A percentile compares a stretch with the other conserved stretches of the same genome.
Evolutionary conservation across 2,888 invertebrate genomes (phyloP).

Genomic region (Rhamnusium bicolor): DNA sequence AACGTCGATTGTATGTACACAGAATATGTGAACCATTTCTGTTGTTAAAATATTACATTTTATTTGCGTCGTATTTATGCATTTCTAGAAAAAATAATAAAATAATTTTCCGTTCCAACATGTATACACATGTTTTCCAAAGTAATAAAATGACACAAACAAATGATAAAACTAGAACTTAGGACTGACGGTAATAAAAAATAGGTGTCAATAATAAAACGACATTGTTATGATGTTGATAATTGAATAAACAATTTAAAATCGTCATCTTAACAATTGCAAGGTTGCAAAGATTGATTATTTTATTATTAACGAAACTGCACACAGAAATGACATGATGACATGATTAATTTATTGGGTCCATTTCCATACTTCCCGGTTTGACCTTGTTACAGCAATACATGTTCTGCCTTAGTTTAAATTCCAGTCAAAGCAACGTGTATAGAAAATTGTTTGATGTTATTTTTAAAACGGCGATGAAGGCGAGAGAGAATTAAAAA

Average conservation of each 20-base stretch:
- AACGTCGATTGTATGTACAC: too few relatives aligned
- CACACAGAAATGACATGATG: neutral
- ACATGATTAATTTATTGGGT: neutral
- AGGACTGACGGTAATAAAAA: neutral
- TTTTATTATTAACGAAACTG: slow-evolving; percentile 4
- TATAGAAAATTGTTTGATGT: neutral
- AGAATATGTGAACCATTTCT: too few relatives aligned
- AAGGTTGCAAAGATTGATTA: slow-evolving; percentile 15
- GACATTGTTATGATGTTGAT: neutral
- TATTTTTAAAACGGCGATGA: neutral
- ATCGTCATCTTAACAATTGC: slow-evolving; percentile 8
- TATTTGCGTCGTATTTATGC: too few relatives aligned
- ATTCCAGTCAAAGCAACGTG: slow-evolving; percentile 4
- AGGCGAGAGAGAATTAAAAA: neutral
- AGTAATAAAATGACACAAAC: neutral
- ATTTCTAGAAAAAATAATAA: too few relatives aligned
- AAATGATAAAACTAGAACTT: neutral
- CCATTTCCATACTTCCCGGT: neutral
- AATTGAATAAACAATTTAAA: slow-evolving; percentile 5
- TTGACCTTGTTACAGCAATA: slow-evolving; percentile 16
- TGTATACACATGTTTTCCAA: neutral
- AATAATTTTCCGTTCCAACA: too few relatives aligned
- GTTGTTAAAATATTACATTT: too few relatives aligned
- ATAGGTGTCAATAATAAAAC: neutral
- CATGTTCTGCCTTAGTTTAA: neutral